Evolutionary conservation across 2,888 invertebrate species (phyloP), one percentile per base, ranked within the genome.

Genomic region (Erebia epiphron): DNA sequence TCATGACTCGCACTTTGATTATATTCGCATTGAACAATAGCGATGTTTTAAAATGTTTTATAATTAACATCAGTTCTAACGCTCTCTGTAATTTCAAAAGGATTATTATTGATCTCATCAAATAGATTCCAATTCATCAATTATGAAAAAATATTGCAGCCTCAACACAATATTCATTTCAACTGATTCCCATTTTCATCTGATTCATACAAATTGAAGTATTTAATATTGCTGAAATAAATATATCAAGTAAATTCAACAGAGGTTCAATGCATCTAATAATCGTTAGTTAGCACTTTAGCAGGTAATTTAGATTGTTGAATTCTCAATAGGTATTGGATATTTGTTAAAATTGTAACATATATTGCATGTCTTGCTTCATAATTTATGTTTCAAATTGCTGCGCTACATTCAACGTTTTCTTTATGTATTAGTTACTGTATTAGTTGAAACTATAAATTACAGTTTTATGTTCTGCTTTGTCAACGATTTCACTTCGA

Each of bases 11-110:
- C 21, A 46, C 66, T 46, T 18, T 43, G 18, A 56, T 54, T 41
- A 65, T 41, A 65, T 65, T 18, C 54, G 41, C 18, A 16, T 10
- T n/a, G n/a, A 64, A 64, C 52, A 64, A 64, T 64, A 35, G 41
- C 64, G 7, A 63, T 54, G 64, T 64, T 64, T 52, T 62, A 16
- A 60, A 52, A 35, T 50, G 64, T 41, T 35, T 41, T 11, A 8
- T 64, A 64, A 41, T 64, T 54, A 54, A 41, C 72, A 43, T 65
- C 58, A 60, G 2, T 16, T 69, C 35, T 62, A 49, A 43, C 7
- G 21, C 8, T 49, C 46, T 18, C 14, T 49, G 13, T 21, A 14
- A 62, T 62, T 62, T 21, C 7, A 21, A 46, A 62, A 46, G 14
- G 7, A 46, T 21, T 11, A 13, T 21, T 5, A 7, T 14, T 18